Conservation (phyloP, 2,113 vertebrate species). For the Hippoglossus stenolepis region DNA sequence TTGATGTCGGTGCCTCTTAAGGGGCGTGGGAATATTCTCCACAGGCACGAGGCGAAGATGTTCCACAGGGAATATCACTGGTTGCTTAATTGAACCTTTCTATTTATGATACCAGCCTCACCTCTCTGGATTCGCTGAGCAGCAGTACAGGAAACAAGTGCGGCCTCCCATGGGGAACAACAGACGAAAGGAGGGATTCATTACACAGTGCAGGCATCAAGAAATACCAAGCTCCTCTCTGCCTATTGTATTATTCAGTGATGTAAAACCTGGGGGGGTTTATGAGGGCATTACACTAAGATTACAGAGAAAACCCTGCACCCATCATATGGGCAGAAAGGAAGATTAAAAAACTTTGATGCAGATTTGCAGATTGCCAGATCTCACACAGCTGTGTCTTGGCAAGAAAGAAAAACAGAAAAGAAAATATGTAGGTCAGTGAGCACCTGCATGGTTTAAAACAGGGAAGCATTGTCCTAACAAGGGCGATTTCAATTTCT, state of each 20-base stretch:
- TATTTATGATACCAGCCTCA: conserved; percentile 71
- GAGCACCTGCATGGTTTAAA: conserved; percentile 68
- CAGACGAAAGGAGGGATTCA: conserved; percentile 54
- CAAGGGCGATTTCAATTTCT: not conserved
- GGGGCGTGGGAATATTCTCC: conserved; percentile 71
- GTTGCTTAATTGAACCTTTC: conserved; percentile 77
- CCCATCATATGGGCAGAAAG: conserved; percentile 53
- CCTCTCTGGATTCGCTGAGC: conserved; percentile 31
- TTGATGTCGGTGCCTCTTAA: conserved; percentile 69
- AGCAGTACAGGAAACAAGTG: conserved; percentile 45
- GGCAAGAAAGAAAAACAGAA: conserved; percentile 36
- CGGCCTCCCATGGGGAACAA: conserved; percentile 43
- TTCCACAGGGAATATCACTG: conserved; percentile 61
- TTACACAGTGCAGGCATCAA: conserved; percentile 52
- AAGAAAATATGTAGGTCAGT: conserved; percentile 67
- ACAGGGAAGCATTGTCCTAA: not conserved
- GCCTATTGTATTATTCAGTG: conserved; percentile 73
- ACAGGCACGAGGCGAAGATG: conserved; percentile 53
- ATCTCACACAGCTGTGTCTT: conserved; percentile 72
- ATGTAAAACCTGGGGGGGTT: conserved; percentile 69
- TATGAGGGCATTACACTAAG: conserved; percentile 77
- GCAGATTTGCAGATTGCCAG: conserved; percentile 70
- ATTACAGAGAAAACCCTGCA: conserved; percentile 73
- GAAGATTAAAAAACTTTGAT: conserved; percentile 73
- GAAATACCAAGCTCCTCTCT: conserved; percentile 49